These are phyloP conservation scores for Arizona elegans DNA, from an alignment of 2,113 vertebrate genomes.

Conservation along the genomic window DNA sequence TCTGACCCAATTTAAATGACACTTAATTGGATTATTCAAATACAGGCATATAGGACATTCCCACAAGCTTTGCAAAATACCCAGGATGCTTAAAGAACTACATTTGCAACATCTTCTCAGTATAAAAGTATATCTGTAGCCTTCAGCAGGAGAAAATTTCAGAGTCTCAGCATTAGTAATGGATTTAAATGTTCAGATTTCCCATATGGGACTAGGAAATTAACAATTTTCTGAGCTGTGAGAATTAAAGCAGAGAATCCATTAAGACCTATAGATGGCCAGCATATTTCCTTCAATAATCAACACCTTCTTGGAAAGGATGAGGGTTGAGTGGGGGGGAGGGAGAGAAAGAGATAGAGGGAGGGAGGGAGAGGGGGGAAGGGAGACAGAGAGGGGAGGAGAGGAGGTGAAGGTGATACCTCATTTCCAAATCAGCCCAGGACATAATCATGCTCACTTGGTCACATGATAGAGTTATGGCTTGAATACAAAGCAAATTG, in stretches of 20 bases:
- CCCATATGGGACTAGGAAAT: conserved; percentile 10
- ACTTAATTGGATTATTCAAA: conserved; percentile 22
- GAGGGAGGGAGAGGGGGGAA: not conserved
- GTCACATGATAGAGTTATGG: not conserved
- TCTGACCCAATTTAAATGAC: conserved; percentile 27
- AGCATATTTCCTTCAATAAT: not conserved
- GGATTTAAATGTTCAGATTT: conserved; percentile 11
- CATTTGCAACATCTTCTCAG: conserved; percentile 3
- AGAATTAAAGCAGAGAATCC: not conserved
- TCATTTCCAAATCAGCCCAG: not conserved
- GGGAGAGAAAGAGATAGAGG: too few species aligned
- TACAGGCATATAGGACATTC: conserved; percentile 1
- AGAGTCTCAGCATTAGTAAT: conserved; percentile 17
- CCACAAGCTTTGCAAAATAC: conserved; percentile 29
- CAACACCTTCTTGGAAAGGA: not conserved
- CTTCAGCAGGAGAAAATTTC: conserved; percentile 10
- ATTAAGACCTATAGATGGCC: not conserved
- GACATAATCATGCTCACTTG: not conserved
- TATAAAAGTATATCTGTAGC: conserved; percentile 2
- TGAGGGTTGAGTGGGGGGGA: too few species aligned
- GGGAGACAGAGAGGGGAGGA: not conserved
- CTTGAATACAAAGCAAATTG: not conserved
- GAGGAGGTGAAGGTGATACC: not conserved
- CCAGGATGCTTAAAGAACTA: not conserved
- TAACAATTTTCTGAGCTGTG: conserved; percentile 14